Evolutionary conservation across 2,113 vertebrate species (phyloP), one percentile per base, ranked within the genome.

Genomic region (Alligator sinensis): DNA sequence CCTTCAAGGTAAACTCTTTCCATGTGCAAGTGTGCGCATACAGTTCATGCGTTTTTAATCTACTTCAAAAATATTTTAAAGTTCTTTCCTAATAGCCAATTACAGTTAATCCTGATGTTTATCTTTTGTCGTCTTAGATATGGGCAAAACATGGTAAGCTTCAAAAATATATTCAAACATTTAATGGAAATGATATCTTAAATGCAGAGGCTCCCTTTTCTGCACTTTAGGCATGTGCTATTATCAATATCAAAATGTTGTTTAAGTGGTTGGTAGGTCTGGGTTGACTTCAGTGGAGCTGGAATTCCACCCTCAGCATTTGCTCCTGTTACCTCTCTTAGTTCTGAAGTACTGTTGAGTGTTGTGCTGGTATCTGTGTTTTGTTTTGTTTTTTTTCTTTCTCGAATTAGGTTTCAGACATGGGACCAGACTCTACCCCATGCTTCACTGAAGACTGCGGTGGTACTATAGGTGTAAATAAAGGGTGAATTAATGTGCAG

Each of bases 1-100:
- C 86, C 57, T 95, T 68, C 80, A 80, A 91, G 87, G 80, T 87
- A 87, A 84, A 84, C 82, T 77, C 94, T 59, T 84, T 94, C 92
- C 72, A 77, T 62, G 34, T 30, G 21, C 12, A 85, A 92, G 59
- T 47, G 78, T 34, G 61, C 79, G 38, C 34, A 60, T 34, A 28
- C 79, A 63, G 19, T 94, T 79, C 61, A 60, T 85, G 68, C 0
- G 0, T 84, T 86, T 84, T 90, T 85, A 83, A 28, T 63, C 66
- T 91, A 75, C 66, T 34, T 4, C 86, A 24, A 78, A 79, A 84
- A 19, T 11, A 4, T 58, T 77, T 59, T 5, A 12, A 21, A 54
- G 57, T 21, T 74, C 14, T 27, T 79, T 93, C 21, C 74, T 70
- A 27, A 76, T 78, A 84, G 80, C 66, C 55, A 82, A 77, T 64